Evolutionary conservation across 2,797 vertebrate genomes (phyloP).

Genomic region (Limnodromus scolopaceus): DNA sequence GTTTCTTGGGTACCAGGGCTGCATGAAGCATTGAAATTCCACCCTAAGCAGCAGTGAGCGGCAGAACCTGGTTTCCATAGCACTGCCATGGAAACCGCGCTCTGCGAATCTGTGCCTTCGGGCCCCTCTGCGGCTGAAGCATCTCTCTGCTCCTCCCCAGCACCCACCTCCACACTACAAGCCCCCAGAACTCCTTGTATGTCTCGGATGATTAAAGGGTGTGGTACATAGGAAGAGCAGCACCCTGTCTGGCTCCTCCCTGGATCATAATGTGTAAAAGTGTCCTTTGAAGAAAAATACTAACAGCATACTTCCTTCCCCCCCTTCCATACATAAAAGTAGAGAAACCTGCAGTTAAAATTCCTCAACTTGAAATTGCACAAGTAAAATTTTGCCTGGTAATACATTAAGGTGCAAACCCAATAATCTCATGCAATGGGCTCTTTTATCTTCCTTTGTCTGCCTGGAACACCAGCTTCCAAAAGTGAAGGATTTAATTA

Average conservation of each 20-base stretch:
- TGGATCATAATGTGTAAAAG: conserved; percentile 10
- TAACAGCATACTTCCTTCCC: background rate
- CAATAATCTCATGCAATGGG: background rate
- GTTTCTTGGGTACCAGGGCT: conserved; percentile 45
- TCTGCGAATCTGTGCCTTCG: conserved; percentile 68
- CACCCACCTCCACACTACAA: conserved; percentile 68
- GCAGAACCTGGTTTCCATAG: conserved; percentile 82
- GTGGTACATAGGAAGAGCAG: background rate
- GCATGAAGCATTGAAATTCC: conserved; percentile 73
- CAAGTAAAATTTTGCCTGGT: conserved; percentile 29
- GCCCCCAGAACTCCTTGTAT: conserved; percentile 25
- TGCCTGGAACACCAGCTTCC: conserved; percentile 8
- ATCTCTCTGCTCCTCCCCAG: conserved; percentile 64
- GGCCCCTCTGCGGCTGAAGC: conserved; percentile 68
- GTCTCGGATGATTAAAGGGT: conserved; percentile 59
- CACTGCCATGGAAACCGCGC: conserved; percentile 80
- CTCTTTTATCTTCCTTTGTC: conserved; percentile 26
- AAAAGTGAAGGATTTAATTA: conserved; percentile 52
- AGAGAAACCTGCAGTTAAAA: conserved; percentile 30
- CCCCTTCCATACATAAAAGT: background rate
- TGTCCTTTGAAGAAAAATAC: conserved; percentile 31
- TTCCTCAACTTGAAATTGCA: conserved; percentile 3
- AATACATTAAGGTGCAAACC: conserved; percentile 6
- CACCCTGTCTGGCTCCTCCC: background rate
- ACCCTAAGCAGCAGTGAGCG: conserved; percentile 71